Conservation (phyloP, 2,113 vertebrate species). For the Shinisaurus crocodilurus region DNA sequence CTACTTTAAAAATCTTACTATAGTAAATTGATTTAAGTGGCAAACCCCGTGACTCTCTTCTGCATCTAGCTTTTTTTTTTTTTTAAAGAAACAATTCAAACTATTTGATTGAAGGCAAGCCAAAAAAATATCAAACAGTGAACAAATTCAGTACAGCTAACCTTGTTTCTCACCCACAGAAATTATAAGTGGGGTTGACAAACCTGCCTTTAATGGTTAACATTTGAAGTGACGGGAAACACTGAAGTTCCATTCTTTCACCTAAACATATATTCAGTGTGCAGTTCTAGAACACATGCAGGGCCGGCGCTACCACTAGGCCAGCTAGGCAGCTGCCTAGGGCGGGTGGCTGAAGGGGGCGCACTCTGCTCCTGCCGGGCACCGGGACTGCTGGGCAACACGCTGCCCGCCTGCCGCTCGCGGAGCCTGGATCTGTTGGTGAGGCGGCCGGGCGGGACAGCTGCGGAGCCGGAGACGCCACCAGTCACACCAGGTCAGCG, state of each 20-base stretch:
- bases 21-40: not conserved
- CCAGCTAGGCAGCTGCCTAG: no score
- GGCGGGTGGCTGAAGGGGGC: no score
- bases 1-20: not conserved
- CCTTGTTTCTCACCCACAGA: constrained; percentile 23
- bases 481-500: no score
- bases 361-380: no score
- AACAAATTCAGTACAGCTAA: constrained; percentile 30
- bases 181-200: constrained; percentile 42
- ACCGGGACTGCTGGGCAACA: no score
- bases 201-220: constrained; percentile 18
- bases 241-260: not conserved
- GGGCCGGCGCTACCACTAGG: no score
- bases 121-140: not conserved
- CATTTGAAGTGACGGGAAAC: constrained; percentile 24
- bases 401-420: no score
- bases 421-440: no score
- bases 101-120: not conserved
- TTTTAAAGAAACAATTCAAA: not conserved
- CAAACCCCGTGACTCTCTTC: not conserved
- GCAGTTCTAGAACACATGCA: not conserved
- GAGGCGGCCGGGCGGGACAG: no score
- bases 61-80: not conserved
- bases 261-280: not conserved
- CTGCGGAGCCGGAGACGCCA: no score